Evolutionary conservation across 2,797 vertebrate genomes (phyloP), one percentile per base, ranked within the genome.

Genomic region (Phylloscopus collybita): DNA sequence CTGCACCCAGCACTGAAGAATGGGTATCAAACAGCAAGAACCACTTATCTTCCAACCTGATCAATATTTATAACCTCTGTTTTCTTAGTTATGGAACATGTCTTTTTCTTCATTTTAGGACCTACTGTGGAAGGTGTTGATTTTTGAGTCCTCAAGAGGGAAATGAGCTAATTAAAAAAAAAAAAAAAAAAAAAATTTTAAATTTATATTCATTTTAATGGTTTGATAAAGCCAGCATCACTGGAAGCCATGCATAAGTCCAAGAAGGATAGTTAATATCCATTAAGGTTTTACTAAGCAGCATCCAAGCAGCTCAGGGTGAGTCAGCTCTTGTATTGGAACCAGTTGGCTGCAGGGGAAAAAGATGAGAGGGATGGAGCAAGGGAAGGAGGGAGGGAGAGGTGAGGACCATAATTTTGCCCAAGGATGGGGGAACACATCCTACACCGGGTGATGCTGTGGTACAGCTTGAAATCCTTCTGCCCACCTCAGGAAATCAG

Each of bases 191-290:
- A 8, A 1, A 0, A 20, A 9, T 34, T 44, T 73, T 15, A 81
- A 18, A 23, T 54, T 81, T 54, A 16, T 34, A 29, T 57, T 82
- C 3, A 44, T 57, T 75, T 66, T 59, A 84, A 23, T 1, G 5
- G 38, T 79, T 64, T 82, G 65, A 80, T 67, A 73, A 87, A 92
- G 57, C 11, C 67, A 86, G 53, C 32, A 54, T 47, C 85, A 11
- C 74, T 85, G 61, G 62, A 88, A 82, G 57, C n/a, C 38, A 1
- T 26, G 51, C 56, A 23, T 26, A 75, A 94, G 57, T 67, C 50
- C 79, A 56, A 69, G 84, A 74, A n/a, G 29, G 23, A 40, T 2
- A 72, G 22, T 47, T 86, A 70, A 57, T n/a, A 80, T 54, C 81
- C 83, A 54, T 71, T 32, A 60, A 49, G 47, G 19, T 57, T 74